Base-by-base conservation (phyloP, 1,140 invertebrate species). In the Sitodiplosis mosellana region DNA sequence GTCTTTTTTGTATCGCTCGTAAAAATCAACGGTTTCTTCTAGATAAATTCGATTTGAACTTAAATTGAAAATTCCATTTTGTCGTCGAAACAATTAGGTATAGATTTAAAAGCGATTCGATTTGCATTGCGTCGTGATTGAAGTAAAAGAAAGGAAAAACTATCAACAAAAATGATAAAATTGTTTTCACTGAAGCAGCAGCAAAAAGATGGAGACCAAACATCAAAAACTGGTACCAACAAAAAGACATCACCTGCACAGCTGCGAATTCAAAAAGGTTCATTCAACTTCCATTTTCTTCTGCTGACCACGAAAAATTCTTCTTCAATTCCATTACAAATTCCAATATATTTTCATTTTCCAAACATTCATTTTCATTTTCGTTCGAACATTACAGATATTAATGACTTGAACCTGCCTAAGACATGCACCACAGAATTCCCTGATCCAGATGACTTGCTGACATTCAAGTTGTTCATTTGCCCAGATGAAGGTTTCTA, bases 401-500 rank as follows among this genome's bases (percentile, higher is more conserved):
- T 97, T 58, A 94, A 91, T 71, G 93, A 98, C 72, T 68, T 97
- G 50, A 95, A 93, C 73, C 75, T 97, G 61, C 93, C 93, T 51
- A 95, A 93, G 73, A 96, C 92, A 44, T 97, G 92, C 68, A 80
- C 76, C 58, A 92, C 90, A 58, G 90, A 96, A 64, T 95, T 96
- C 68, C 89, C 91, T 49, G 91, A 97, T 69, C 81, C 85, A 52
- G 90, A 97, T 73, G 92, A 98, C 69, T 74, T 98, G 57, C 73
- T 97, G 53, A 89, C 81, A 68, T 97, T 97, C 66, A 96, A 95
- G 73, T 70, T 98, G 55, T 82, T 91, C 47, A 96, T 97, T 63
- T 89, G 81, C 64, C 93, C 93, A 51, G 93, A 98, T 75, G 92
- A 97, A 83, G 93, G 92, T 46, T 96, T 93, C 68, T 96, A 97